Evolutionary conservation across 35 echinoderm and acorn worm species (phyloP).

Genomic region (Nesometra sesokonis): DNA sequence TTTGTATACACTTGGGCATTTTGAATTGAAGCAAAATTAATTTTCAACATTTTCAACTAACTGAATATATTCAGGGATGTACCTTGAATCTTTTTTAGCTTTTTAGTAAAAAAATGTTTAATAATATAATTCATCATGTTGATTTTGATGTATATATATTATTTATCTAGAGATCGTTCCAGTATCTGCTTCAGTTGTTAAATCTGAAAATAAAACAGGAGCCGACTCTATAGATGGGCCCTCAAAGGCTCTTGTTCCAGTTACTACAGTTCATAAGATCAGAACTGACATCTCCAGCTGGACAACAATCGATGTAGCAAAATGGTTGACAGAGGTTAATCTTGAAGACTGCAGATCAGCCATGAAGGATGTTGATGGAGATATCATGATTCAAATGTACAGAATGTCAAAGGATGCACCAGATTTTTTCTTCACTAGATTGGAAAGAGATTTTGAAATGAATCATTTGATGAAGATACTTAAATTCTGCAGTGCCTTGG

Average conservation of each 20-base stretch:
- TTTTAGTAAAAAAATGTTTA: too few relatives aligned
- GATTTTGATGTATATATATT: too few relatives aligned
- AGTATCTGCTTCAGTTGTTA: background rate
- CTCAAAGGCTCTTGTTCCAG: background rate
- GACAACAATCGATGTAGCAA: conserved; percentile 27
- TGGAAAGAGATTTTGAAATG: background rate
- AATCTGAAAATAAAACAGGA: too few relatives aligned
- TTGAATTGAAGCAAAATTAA: too few relatives aligned
- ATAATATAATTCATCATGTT: too few relatives aligned
- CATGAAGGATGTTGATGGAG: conserved; percentile 36
- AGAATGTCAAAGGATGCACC: conserved; percentile 52
- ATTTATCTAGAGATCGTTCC: too few relatives aligned
- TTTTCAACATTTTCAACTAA: too few relatives aligned
- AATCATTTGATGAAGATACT: background rate
- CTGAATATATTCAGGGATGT: too few relatives aligned
- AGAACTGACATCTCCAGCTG: background rate
- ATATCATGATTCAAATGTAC: conserved; percentile 66
- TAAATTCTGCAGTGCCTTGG: background rate
- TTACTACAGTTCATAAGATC: background rate
- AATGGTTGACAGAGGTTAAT: conserved; percentile 53
- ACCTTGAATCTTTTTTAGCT: too few relatives aligned
- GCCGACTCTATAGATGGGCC: background rate
- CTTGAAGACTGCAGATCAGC: conserved; percentile 2
- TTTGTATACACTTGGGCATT: too few relatives aligned
- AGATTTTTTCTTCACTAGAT: conserved; percentile 49